Conservation (phyloP, 2,797 vertebrate species). For the Enteromius unitaeniatus region DNA sequence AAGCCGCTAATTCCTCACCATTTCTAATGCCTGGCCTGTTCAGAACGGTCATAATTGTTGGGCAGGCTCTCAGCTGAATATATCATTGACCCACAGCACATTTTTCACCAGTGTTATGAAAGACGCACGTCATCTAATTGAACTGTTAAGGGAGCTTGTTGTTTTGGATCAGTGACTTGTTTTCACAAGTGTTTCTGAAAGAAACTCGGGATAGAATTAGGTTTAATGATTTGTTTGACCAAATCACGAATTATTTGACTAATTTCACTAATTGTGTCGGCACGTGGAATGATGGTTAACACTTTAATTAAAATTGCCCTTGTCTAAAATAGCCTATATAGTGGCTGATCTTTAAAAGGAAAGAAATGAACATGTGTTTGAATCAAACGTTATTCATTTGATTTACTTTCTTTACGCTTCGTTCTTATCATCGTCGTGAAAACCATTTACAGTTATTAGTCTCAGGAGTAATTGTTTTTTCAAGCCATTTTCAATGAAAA, state of each 20-base stretch:
- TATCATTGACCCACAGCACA: constrained; percentile 22
- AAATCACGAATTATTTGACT: background rate
- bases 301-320: background rate
- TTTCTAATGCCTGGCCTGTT: background rate
- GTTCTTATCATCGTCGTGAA: background rate
- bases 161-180: constrained; percentile 17
- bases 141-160: constrained; percentile 11
- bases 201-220: background rate
- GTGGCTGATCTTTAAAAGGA: background rate
- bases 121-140: background rate
- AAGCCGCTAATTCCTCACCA: background rate
- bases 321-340: background rate
- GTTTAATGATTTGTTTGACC: constrained; percentile 9
- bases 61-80: background rate
- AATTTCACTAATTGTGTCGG: background rate
- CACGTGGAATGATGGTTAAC: background rate
- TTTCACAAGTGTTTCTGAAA: constrained; percentile 32
- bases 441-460: background rate
- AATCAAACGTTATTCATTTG: background rate
- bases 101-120: constrained; percentile 34
- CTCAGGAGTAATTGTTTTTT: background rate
- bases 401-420: background rate
- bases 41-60: background rate
- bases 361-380: background rate
- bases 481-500: too few species aligned